Conservation (phyloP, 2,888 invertebrate genomes). For the Iphiclides podalirius region DNA sequence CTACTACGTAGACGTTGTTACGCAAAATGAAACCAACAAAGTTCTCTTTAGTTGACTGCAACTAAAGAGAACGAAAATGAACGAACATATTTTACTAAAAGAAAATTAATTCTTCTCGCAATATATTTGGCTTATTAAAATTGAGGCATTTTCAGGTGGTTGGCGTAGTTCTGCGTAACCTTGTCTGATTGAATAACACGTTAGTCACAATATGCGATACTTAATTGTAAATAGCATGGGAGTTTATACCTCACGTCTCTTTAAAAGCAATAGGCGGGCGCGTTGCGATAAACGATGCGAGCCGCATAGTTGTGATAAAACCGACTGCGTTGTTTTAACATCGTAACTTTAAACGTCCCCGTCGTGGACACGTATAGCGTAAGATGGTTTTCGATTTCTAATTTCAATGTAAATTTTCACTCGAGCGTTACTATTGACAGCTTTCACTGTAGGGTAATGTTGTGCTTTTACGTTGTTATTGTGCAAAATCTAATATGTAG, state of each 20-base stretch:
- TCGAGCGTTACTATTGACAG: slow-evolving; percentile 26
- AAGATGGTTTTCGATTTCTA: slow-evolving; percentile 21
- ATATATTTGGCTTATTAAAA: too few species aligned
- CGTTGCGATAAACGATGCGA: neutral
- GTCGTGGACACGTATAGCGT: slow-evolving; percentile 11
- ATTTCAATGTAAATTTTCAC: slow-evolving; percentile 23
- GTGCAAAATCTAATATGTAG: slow-evolving; percentile 54
- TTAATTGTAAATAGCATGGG: slow-evolving; percentile 3
- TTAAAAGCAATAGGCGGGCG: slow-evolving; percentile 1
- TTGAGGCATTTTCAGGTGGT: too few species aligned
- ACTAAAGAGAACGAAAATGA: too few species aligned
- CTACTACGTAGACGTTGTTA: too few species aligned
- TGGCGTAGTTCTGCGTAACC: too few species aligned
- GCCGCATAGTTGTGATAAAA: slow-evolving; percentile 13
- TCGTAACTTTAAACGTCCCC: slow-evolving; percentile 6
- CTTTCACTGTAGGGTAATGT: slow-evolving; percentile 55
- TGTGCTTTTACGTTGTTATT: slow-evolving; percentile 54
- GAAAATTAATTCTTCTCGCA: too few species aligned
- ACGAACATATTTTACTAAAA: too few species aligned
- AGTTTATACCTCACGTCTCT: too few species aligned
- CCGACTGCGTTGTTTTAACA: slow-evolving; percentile 14
- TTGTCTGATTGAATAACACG: too few species aligned
- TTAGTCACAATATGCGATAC: slow-evolving; percentile 14
- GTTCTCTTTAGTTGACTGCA: too few species aligned
- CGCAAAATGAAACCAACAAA: too few species aligned